phyloP scores from a whole-genome alignment of 2,113 vertebrate species.

The Pelmatolapia mariae region DNA sequence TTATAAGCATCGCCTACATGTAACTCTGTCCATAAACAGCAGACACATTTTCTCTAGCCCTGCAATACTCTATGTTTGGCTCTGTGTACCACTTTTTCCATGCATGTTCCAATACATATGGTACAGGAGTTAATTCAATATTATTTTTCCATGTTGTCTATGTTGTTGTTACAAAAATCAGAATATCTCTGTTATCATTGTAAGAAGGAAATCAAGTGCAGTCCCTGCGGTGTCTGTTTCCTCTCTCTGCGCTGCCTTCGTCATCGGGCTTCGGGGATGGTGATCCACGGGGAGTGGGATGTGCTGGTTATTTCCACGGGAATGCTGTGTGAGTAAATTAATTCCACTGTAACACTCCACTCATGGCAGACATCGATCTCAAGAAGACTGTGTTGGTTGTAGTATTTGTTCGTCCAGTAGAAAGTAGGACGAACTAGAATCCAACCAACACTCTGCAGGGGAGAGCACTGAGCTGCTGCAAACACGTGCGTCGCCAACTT shows the following conservation, averaged over 20 bases:
- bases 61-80: not conserved
- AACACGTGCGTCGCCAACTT: not conserved
- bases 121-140: rapidly evolving
- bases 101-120: not conserved
- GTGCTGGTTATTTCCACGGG: not conserved
- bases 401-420: no score
- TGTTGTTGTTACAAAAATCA: not conserved
- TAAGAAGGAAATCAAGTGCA: not conserved
- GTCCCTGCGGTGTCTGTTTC: not conserved
- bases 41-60: not conserved
- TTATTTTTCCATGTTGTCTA: not conserved
- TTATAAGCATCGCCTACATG: not conserved
- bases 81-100: rapidly evolving
- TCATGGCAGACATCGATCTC: not conserved
- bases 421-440: no score
- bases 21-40: not conserved
- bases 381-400: not conserved
- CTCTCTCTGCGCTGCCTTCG: not conserved
- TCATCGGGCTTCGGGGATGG: not conserved
- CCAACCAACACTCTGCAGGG: no score
- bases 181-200: not conserved
- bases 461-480: not conserved
- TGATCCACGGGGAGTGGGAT: not conserved
- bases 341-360: not conserved
- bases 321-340: not conserved